Conservation (phyloP, 2,888 invertebrate genomes). For the Maniola hyperantus region DNA sequence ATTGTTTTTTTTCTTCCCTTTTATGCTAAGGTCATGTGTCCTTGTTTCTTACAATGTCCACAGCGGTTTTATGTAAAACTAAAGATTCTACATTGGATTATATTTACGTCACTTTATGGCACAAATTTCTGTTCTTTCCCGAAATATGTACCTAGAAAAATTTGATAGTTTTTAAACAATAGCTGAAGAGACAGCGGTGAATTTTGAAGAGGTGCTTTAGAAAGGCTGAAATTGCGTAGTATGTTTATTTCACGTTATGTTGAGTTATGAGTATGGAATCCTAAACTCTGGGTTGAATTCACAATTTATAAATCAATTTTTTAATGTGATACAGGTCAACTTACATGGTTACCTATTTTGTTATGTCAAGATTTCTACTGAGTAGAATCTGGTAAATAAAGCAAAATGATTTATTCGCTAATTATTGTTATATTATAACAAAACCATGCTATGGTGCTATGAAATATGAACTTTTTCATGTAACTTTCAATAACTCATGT, state of each 20-base stretch:
- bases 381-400: no score
- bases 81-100: conserved; percentile 4
- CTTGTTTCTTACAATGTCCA: conserved; percentile 19
- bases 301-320: not conserved
- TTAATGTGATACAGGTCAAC: no score
- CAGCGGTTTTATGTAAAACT: conserved; percentile 19
- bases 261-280: not conserved
- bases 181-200: not conserved
- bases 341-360: no score
- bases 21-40: conserved; percentile 22
- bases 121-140: conserved; percentile 51
- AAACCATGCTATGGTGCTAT: no score
- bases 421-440: no score
- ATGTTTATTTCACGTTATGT: not conserved
- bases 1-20: conserved; percentile 19
- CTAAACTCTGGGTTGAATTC: not conserved
- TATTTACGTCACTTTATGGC: conserved; percentile 37
- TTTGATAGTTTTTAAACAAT: conserved; percentile 34
- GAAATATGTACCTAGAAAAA: conserved; percentile 31
- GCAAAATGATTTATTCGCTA: no score
- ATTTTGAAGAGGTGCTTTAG: not conserved
- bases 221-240: not conserved
- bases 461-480: no score
- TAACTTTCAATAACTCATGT: no score
- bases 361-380: no score